Evolutionary conservation across 2,888 invertebrate species (phyloP).

Genomic region (Ferrisia virgata): DNA sequence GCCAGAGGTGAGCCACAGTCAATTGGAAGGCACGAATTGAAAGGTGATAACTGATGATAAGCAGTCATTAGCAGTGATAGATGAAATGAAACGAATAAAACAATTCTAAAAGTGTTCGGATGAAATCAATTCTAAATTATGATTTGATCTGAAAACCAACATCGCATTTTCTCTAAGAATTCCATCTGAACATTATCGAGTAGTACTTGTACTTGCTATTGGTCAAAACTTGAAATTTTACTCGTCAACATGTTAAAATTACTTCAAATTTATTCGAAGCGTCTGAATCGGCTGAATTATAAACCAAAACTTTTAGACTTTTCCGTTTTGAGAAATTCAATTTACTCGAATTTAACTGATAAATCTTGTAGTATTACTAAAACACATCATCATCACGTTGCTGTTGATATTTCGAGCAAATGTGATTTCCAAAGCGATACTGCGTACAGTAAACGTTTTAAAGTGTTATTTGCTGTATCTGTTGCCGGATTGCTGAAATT

Average conservation of each 20-base stretch:
- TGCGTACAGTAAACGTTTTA: neutral
- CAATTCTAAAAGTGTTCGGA: no score
- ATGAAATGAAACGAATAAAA: no score
- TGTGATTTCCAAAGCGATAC: neutral
- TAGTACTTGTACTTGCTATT: no score
- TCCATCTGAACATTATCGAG: no score
- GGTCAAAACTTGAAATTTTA: neutral
- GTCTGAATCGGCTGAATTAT: neutral
- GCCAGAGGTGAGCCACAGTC: no score
- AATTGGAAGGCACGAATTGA: no score
- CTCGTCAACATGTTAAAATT: neutral
- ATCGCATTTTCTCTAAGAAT: no score
- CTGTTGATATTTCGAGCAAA: neutral
- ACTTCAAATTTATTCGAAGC: neutral
- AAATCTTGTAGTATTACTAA: neutral
- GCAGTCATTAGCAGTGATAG: no score
- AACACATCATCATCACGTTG: neutral
- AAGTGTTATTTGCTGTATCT: neutral
- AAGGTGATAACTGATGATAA: no score
- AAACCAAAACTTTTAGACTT: neutral
- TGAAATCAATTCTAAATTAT: no score
- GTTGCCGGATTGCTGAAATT: slow-evolving; percentile 16
- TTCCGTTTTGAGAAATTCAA: neutral
- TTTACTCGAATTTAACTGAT: neutral
- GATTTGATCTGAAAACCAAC: no score